These are phyloP conservation scores for Pediacus dermestoides DNA, from an alignment of 2,888 invertebrate species.

Conservation along the genomic window DNA sequence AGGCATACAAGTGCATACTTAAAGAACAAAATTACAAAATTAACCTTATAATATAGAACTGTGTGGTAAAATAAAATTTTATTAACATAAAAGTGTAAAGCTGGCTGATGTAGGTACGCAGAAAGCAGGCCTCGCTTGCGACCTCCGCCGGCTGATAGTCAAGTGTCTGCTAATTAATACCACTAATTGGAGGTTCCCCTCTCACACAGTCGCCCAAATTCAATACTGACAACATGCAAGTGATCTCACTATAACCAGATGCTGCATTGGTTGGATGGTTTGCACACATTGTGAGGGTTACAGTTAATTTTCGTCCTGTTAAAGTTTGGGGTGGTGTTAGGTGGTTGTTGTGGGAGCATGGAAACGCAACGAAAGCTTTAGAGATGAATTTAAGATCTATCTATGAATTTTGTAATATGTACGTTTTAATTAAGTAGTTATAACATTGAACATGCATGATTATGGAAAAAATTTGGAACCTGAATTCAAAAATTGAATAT, in stretches of 20 bases:
- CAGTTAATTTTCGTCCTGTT: slow-evolving; percentile 32
- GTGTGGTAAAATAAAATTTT: slow-evolving; percentile 4
- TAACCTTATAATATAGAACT: background rate
- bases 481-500: no score
- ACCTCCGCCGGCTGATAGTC: slow-evolving; percentile 42
- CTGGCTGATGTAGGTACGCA: background rate
- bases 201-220: slow-evolving; percentile 11
- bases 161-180: slow-evolving; percentile 50
- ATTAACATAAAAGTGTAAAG: background rate
- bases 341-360: no score
- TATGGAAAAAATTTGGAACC: no score
- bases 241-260: slow-evolving; percentile 10
- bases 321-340: slow-evolving; percentile 22
- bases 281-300: slow-evolving; percentile 32
- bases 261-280: slow-evolving; percentile 23
- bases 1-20: background rate
- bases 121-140: slow-evolving; percentile 22
- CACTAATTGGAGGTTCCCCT: slow-evolving; percentile 49
- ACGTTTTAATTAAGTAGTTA: no score
- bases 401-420: no score
- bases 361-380: no score
- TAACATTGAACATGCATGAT: no score
- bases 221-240: no score
- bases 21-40: slow-evolving; percentile 3
- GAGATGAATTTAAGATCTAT: no score